Base-by-base conservation (phyloP, 1,140 invertebrate species). In the Macrobrachium nipponense region DNA sequence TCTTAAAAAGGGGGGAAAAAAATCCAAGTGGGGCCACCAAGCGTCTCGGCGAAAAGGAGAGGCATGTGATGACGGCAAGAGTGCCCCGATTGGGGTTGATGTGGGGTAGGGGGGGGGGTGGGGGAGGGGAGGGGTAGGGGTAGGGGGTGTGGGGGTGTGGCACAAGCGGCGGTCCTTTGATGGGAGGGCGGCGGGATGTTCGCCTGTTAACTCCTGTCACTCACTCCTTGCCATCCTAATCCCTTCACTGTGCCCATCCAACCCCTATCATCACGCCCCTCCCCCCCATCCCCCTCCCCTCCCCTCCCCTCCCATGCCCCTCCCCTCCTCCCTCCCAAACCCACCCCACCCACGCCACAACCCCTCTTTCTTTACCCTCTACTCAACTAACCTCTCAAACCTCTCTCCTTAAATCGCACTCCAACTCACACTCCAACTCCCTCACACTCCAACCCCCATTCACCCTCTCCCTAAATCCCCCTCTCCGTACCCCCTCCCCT, bases 161-260 rank as follows among this genome's bases (percentile, higher is more conserved):
- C 12, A 36, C 11, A 11, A 36, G 68, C 81, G 81, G 81, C 43
- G 5, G 5, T 58, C n/a, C 77, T 51, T 83, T 83, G 81, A 83
- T 72, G 66, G n/a, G 20, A 83, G 61, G 23, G 6, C 73, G 44
- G 72, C 8, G 81, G 81, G 81, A 83, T 83, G 81, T 83, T 66
- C 81, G 81, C 81, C 61, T 83, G 81, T 83, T 83, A 83, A 66
- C 73, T 83, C 60, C 60, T 75, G 81, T 82, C 81, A 82, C 66
- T 73, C 80, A 73, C 59, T 75, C 59, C 27, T 62, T 59, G n/a
- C 62, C 44, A 58, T 51, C 43, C 80, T 72, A 20, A 27, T 62
- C 58, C 61, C 64, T 27, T 36, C 2, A 20, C 61, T 20, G n/a
- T 20, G 18, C 27, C 60, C 7, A 17, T 36, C 17, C 20, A 43